Conservation (phyloP, 2,797 vertebrate species). For the Amblyopsis hoosieri region DNA sequence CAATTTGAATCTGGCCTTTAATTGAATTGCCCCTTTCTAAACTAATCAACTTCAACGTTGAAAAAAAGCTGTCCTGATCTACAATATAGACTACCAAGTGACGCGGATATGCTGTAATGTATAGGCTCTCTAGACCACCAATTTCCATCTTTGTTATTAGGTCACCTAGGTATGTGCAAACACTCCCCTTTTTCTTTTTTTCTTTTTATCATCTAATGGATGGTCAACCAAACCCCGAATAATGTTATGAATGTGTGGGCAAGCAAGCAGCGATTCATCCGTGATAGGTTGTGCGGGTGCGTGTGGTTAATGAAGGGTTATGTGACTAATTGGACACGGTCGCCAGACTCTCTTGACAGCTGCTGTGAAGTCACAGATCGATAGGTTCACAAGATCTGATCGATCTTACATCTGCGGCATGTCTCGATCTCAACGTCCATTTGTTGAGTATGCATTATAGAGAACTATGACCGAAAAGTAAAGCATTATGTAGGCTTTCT, state of each 20-base stretch:
- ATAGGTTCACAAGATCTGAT: conserved; percentile 28
- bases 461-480: conserved; percentile 9
- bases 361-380: conserved; percentile 29
- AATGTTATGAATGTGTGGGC: background rate
- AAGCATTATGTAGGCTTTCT: background rate
- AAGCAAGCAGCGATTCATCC: conserved; percentile 4
- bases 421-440: conserved; percentile 24
- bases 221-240: background rate
- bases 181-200: too few relatives aligned
- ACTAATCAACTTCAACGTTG: too few relatives aligned
- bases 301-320: background rate
- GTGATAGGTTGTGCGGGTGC: background rate
- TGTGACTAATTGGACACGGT: background rate
- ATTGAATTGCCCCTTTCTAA: too few relatives aligned
- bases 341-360: conserved; percentile 1
- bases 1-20: too few relatives aligned
- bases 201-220: too few relatives aligned
- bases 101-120: too few relatives aligned
- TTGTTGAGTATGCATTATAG: background rate
- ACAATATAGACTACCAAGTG: too few relatives aligned
- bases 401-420: conserved; percentile 42
- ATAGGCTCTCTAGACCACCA: background rate
- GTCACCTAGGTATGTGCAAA: background rate
- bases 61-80: too few relatives aligned
- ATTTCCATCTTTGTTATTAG: background rate